Base-by-base conservation (phyloP, 2,888 invertebrate species). In the Molanna angustata region DNA sequence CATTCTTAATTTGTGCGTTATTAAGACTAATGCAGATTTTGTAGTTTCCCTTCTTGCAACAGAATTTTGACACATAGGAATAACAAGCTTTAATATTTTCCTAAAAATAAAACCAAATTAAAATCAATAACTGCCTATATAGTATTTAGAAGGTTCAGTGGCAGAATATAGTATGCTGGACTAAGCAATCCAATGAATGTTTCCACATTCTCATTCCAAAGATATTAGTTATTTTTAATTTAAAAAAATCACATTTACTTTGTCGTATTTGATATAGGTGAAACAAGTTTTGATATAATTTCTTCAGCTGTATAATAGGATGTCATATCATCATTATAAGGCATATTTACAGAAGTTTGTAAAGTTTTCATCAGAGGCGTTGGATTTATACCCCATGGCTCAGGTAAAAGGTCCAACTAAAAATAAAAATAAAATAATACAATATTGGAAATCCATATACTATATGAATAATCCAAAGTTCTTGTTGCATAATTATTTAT, bases 11-110 rank as follows among this genome's bases (percentile, higher is more conserved):
- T 79, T 80, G 63, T 88, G 81, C 0, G 80, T 64, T 17, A 74
- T 70, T 33, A 70, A 67, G 41, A 83, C 74, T 4, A 78, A 39
- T 32, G 77, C 70, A 2, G 82, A 80, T 66, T 90, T 90, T 0
- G 87, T 84, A 57, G 69, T 67, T 68, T 90, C 90, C 49, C 90
- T 73, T 21, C 74, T 67, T 0, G 77, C 75, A 0, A 90, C 86
- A 1, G 82, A 78, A 4, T 72, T 72, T 16, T 83, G 78, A 52
- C 82, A 82, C 40, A 78, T 71, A 0, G 83, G 83, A 18, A 88
- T 66, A 0, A 88, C 50, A 67, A 78, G 80, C 35, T 77, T 73
- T n/a, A 88, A 66, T 1, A 82, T 65, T 62, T 69, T 73, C 61
- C 84, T 84, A 65, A 42, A 49, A 52, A 32, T 21, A 40, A 44